phyloP scores from a whole-genome alignment of 2,797 vertebrate species.

The Toxotes lorentzi region DNA sequence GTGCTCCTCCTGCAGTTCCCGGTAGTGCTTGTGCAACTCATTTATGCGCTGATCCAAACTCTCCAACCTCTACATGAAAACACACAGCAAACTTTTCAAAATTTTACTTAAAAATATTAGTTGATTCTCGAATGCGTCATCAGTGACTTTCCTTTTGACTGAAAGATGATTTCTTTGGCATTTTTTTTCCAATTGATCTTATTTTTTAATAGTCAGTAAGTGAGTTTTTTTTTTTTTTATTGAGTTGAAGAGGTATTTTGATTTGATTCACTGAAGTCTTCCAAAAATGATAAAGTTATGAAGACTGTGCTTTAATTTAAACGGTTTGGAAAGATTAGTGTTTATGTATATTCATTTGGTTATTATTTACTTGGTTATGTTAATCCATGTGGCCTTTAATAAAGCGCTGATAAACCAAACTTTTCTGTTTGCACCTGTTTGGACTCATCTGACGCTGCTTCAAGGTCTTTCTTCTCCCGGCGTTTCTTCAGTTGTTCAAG shows the following conservation, averaged over 20 bases:
- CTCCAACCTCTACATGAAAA: constrained; percentile 79
- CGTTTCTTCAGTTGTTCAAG: constrained; percentile 68
- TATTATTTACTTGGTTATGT: not conserved
- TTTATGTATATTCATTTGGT: too few relatives aligned
- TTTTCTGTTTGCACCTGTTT: constrained; percentile 71
- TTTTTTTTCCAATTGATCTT: not conserved
- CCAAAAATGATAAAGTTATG: not conserved
- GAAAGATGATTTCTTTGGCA: not conserved
- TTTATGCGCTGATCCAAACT: constrained; percentile 67
- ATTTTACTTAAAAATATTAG: not conserved
- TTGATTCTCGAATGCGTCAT: not conserved
- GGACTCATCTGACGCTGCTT: constrained; percentile 23
- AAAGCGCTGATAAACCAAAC: not conserved
- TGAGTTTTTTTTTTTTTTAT: too few relatives aligned
- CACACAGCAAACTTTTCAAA: constrained; percentile 5
- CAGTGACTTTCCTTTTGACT: not conserved
- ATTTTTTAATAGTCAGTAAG: not conserved
- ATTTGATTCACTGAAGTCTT: not conserved
- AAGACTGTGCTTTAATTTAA: not conserved
- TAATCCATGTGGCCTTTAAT: too few relatives aligned
- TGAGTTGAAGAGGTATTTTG: not conserved
- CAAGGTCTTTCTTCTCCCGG: constrained; percentile 72
- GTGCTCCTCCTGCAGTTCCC: constrained; percentile 61
- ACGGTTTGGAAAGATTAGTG: too few relatives aligned
- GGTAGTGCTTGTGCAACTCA: constrained; percentile 71